Evolutionary conservation across 2,797 vertebrate species (phyloP).

Genomic region (Takifugu rubripes): DNA sequence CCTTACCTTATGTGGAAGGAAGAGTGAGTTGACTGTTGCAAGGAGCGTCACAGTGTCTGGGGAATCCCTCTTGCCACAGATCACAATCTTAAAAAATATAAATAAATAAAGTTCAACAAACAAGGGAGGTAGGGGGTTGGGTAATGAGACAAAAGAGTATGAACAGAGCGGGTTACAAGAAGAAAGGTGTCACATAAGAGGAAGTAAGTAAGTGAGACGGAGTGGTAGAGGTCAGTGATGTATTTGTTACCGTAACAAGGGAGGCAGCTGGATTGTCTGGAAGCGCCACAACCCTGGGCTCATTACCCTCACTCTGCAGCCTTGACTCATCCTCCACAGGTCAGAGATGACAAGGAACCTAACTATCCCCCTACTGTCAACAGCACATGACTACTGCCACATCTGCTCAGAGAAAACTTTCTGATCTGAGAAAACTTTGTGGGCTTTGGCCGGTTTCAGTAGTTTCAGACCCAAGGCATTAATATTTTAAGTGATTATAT

Average conservation of each 20-base stretch:
- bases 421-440: conserved; percentile 17
- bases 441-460: conserved; percentile 11
- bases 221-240: conserved; percentile 39
- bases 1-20: conserved; percentile 86
- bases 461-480: conserved; percentile 27
- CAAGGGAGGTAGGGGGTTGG: background rate
- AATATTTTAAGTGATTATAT: conserved; percentile 46
- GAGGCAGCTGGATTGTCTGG: conserved; percentile 63
- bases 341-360: conserved; percentile 35
- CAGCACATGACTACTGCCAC: background rate
- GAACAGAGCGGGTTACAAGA: background rate
- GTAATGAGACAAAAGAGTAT: conserved; percentile 28
- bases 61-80: conserved; percentile 83
- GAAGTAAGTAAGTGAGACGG: conserved; percentile 5
- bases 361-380: conserved; percentile 2
- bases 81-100: conserved; percentile 75
- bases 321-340: conserved; percentile 38
- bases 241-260: conserved; percentile 63
- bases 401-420: conserved; percentile 7
- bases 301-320: conserved; percentile 54
- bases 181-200: conserved; percentile 24
- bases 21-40: conserved; percentile 77
- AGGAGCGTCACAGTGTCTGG: conserved; percentile 83
- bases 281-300: conserved; percentile 44
- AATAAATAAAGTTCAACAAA: background rate